A percentile compares a stretch with the other conserved stretches of the same genome.
These are phyloP conservation scores for Prionailurus viverrinus DNA, from an alignment of 2,113 vertebrate genomes.

Conservation along the genomic window DNA sequence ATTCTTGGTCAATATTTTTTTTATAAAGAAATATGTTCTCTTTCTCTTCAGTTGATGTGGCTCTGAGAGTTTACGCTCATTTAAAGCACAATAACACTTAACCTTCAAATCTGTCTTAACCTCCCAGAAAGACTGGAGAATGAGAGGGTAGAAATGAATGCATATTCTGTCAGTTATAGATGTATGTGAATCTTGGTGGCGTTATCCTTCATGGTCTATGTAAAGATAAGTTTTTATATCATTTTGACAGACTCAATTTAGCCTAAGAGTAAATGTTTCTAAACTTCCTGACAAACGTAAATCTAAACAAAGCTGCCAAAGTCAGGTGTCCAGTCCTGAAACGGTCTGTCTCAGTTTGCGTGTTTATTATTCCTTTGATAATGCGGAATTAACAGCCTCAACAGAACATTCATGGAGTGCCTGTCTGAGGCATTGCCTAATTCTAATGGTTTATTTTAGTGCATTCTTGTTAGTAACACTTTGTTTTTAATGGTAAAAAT, in stretches of 20 bases:
- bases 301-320: not conserved
- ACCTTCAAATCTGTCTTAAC: not conserved
- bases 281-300: not conserved
- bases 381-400: not conserved
- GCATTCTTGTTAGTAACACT: not conserved
- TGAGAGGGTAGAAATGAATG: not conserved
- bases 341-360: not conserved
- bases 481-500: not conserved
- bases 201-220: not conserved
- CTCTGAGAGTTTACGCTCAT: not conserved
- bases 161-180: not conserved
- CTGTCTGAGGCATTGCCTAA: not conserved
- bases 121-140: not conserved
- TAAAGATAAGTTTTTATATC: conserved; percentile 24
- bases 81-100: not conserved
- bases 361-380: not conserved
- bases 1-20: not conserved
- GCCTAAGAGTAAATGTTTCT: not conserved
- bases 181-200: not conserved
- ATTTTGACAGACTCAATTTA: not conserved
- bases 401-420: not conserved
- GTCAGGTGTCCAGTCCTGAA: not conserved
- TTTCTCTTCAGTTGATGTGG: not conserved
- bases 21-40: not conserved
- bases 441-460: not conserved